A percentile compares a stretch with the other conserved stretches of the same genome.
phyloP scores from a whole-genome alignment of 2,113 vertebrate species.

The Otocyon megalotis region DNA sequence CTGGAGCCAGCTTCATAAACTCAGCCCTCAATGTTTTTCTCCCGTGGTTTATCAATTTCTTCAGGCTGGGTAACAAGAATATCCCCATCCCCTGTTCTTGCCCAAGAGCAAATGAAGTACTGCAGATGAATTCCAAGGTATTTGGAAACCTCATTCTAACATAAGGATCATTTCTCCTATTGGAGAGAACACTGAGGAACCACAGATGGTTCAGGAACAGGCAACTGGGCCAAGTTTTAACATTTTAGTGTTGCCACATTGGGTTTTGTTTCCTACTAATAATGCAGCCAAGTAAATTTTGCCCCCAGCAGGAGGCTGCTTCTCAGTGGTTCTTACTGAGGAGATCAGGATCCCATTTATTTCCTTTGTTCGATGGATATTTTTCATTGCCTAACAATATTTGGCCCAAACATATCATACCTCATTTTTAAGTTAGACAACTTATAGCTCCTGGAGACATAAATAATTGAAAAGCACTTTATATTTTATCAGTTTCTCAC shows the following conservation, averaged over 20 bases:
- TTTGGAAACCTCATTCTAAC: conserved; percentile 38
- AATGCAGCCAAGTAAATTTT: neutral
- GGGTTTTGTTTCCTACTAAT: conserved; percentile 46
- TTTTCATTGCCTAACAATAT: neutral
- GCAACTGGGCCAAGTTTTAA: neutral
- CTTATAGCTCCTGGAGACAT: neutral
- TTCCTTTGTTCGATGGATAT: neutral
- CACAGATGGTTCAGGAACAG: conserved; percentile 63
- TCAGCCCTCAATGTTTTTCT: conserved; percentile 53
- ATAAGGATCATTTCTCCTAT: conserved; percentile 47
- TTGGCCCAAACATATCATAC: neutral
- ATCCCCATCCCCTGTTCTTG: conserved; percentile 42
- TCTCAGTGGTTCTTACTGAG: neutral
- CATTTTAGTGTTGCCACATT: conserved; percentile 33
- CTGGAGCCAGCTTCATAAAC: conserved; percentile 55
- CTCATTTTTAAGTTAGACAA: neutral
- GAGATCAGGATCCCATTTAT: neutral
- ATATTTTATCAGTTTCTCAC: neutral
- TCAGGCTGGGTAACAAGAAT: neutral
- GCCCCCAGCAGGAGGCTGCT: neutral
- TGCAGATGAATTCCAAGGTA: neutral
- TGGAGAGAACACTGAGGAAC: conserved; percentile 42
- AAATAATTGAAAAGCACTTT: neutral
- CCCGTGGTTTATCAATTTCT: neutral
- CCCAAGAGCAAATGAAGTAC: neutral